Evolutionary conservation across 2,797 vertebrate species (phyloP), one percentile per base, ranked within the genome.

Genomic region (Leontocebus nigricollis): DNA sequence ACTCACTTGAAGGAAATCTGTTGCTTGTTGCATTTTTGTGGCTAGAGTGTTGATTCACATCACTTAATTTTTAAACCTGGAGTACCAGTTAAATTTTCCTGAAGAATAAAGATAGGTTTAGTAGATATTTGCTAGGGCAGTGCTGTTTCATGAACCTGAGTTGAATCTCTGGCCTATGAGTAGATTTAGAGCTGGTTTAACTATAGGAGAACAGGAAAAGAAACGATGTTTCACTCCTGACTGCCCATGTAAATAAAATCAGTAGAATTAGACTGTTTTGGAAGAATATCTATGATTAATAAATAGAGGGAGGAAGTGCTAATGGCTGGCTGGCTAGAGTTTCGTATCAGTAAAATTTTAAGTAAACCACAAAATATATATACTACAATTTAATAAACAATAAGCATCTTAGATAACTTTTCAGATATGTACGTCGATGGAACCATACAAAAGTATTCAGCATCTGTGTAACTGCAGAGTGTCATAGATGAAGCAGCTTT

Each of bases 51-150:
- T 95, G 59, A 70, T 64, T 88, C 55, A 48, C 61, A 73, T 36
- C 57, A 92, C 72, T 98, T 96, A 94, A 88, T 93, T 97, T 93
- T 97, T 96, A 96, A 97, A 90, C 33, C 48, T 52, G 27, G 48
- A 46, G 22, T 87, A 90, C 59, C 52, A 84, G 83, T 79, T 76
- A 88, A 89, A 88, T 64, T 96, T 94, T 15, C 46, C 73, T 79
- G 76, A 95, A 90, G 41, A 82, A 94, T 95, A 87, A 89, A 88
- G 81, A 59, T 3, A 19, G 26, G 50, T 75, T 79, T n/a, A 64
- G 9, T 44, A 50, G 24, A 88, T 70, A 90, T 95, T 46, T 93
- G 57, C 52, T 46, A 82, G 59, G 11, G 19, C 30, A 89, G 59
- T 14, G 14, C 41, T 77, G 46, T 70, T 89, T 87, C 86, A 50